Evolutionary conservation across 2,113 vertebrate genomes (phyloP).

Genomic region (Phalacrocorax aristotelis): DNA sequence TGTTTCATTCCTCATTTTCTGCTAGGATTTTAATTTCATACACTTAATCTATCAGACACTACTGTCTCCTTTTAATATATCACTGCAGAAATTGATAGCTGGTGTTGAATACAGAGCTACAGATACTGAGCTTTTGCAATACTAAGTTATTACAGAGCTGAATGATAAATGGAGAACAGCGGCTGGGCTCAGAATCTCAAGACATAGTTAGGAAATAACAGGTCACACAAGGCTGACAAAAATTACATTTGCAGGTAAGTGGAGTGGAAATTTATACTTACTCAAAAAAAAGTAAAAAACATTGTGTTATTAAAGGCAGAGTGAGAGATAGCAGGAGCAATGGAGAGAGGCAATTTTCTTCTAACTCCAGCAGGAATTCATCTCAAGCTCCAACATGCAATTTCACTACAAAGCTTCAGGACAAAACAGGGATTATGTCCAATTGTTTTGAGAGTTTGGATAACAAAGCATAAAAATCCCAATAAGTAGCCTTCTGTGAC

Average conservation of each 20-base stretch:
- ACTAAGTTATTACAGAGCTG: not conserved
- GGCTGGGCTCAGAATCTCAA: not conserved
- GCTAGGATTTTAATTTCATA: not conserved
- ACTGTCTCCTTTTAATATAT: not conserved
- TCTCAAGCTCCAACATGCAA: not conserved
- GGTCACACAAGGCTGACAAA: not conserved
- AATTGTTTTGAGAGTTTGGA: not conserved
- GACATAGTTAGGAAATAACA: not conserved
- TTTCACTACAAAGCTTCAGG: not conserved
- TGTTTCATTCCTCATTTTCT: not conserved
- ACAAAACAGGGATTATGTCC: not conserved
- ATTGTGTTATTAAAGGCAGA: not conserved
- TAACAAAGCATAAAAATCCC: not conserved
- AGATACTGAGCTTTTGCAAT: not conserved
- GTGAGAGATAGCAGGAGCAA: not conserved
- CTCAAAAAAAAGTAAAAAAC: not conserved
- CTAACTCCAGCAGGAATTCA: not conserved
- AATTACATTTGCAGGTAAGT: conserved; percentile 31
- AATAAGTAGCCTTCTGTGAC: not conserved
- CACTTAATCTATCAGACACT: not conserved
- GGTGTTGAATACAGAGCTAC: not conserved
- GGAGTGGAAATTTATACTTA: conserved; percentile 23
- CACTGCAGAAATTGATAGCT: not conserved
- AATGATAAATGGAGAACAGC: not conserved
- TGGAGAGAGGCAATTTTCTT: not conserved